These are phyloP conservation scores for Cossypha caffra DNA, from an alignment of 2,797 vertebrate species.

Conservation along the genomic window DNA sequence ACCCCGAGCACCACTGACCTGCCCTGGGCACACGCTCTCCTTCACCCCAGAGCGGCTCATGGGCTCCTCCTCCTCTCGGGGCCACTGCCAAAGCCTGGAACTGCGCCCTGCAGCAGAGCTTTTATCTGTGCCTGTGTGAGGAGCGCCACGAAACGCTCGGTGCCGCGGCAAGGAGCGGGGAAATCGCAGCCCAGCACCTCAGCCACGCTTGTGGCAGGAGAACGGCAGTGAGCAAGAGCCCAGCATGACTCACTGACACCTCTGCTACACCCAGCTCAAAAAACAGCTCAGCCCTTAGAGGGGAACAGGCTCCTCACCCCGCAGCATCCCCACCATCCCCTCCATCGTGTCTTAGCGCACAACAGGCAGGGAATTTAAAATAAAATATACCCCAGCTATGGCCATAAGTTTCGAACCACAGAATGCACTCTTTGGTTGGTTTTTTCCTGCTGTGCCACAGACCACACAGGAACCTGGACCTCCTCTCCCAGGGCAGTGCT, in stretches of 20 bases:
- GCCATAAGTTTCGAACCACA: not conserved
- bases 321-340: not conserved
- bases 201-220: slow-evolving; percentile 1
- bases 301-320: not conserved
- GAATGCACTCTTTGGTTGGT: not conserved
- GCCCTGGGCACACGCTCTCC: not conserved
- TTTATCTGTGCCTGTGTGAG: fast-evolving
- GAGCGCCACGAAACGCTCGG: fast-evolving
- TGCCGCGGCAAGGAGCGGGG: fast-evolving
- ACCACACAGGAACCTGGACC: not conserved
- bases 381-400: not conserved
- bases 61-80: not conserved
- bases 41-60: not conserved
- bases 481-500: not conserved
- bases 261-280: not conserved
- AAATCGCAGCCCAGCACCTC: not conserved
- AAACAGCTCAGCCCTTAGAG: not conserved
- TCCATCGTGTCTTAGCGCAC: not conserved
- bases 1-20: not conserved
- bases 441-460: not conserved
- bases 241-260: slow-evolving; percentile 27
- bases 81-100: fast-evolving
- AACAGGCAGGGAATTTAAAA: not conserved
- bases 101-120: not conserved
- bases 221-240: slow-evolving; percentile 18